Base-by-base conservation (phyloP, 2,888 invertebrate species). In the Sarcophaga subvicina region DNA sequence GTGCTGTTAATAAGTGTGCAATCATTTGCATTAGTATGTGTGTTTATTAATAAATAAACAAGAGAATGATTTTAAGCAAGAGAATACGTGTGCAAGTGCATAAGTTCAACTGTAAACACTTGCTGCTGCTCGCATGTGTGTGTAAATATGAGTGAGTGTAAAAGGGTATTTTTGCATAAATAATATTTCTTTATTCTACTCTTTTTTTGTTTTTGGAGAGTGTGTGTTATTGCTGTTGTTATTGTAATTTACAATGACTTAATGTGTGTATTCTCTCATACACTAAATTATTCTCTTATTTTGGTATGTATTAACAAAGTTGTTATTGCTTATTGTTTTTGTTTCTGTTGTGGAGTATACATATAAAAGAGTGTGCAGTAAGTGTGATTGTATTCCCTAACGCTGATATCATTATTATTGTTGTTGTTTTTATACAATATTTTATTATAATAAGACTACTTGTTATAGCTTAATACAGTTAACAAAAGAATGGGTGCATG, bases 241-340 rank as follows among this genome's bases (percentile, higher is more conserved):
- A 17, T 72, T 25, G n/a, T 12, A 54, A 71, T 78, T 60, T 88
- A 89, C 90, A 91, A 91, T 91, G 90, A 91, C 91, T 91, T 91
- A 91, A 91, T 91, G 90, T 88, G 88, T 88, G 72, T 87, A 60
- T 11, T n/a, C 20, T 62, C 54, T 11, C 62, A 20, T 67, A n/a
- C 37, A 20, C 20, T 14, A 20, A 20, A 37, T 67, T 67, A 37
- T n/a, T 45, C 37, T 49, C 63, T 47, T 66, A 49, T 20, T 54
- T 59, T 67, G 59, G 37, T 37, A 37, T 37, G 37, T 83, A 83
- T 77, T 77, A 86, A 83, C 76, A 80, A 77, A 80, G 75, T 80
- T 86, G 72, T 83, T 64, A 79, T 78, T 71, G 75, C 77, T 49
- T 69, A 70, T 70, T 85, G 78, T 49, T 10, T 14, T 17, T 70